Evolutionary conservation across 1,140 invertebrate genomes (phyloP).

Genomic region (Rhyacophila brunnea): DNA sequence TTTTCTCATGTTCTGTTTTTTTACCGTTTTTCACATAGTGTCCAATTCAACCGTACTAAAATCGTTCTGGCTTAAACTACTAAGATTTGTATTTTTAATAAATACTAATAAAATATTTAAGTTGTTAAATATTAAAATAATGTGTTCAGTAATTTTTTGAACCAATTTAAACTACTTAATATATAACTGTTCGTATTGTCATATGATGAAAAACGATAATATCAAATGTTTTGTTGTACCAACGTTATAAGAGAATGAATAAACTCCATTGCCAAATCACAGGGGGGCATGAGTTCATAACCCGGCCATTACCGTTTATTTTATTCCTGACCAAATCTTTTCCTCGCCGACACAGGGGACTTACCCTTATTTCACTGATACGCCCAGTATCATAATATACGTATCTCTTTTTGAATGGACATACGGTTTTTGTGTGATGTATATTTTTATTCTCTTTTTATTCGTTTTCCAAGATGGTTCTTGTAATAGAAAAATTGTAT

Average conservation of each 20-base stretch:
- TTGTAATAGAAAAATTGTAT: slow-evolving; percentile 1
- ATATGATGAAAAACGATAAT: no score
- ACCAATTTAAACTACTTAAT: no score
- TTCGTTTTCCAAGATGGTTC: slow-evolving; percentile 3
- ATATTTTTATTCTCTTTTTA: slow-evolving; percentile 6
- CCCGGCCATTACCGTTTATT: slow-evolving; percentile 28
- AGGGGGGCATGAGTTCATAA: slow-evolving; percentile 16
- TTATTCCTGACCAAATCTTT: slow-evolving; percentile 20
- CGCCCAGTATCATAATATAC: background rate
- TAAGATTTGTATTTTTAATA: no score
- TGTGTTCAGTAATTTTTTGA: no score
- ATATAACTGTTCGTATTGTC: no score
- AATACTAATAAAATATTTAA: no score
- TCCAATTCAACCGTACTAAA: no score
- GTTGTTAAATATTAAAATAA: no score
- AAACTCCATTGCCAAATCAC: slow-evolving; percentile 25
- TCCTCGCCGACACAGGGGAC: background rate
- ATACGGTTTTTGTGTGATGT: slow-evolving; percentile 5
- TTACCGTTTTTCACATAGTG: no score
- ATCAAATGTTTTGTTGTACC: no score
- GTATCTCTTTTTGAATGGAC: slow-evolving; percentile 19
- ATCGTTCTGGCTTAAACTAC: no score
- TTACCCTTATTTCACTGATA: slow-evolving; percentile 10
- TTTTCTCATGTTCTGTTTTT: no score
- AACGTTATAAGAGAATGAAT: slow-evolving; percentile 10